A percentile compares a stretch with the other conserved stretches of the same genome.
These are phyloP conservation scores for Pogonocichla stellata DNA, from an alignment of 2,113 vertebrate species.

Conservation along the genomic window DNA sequence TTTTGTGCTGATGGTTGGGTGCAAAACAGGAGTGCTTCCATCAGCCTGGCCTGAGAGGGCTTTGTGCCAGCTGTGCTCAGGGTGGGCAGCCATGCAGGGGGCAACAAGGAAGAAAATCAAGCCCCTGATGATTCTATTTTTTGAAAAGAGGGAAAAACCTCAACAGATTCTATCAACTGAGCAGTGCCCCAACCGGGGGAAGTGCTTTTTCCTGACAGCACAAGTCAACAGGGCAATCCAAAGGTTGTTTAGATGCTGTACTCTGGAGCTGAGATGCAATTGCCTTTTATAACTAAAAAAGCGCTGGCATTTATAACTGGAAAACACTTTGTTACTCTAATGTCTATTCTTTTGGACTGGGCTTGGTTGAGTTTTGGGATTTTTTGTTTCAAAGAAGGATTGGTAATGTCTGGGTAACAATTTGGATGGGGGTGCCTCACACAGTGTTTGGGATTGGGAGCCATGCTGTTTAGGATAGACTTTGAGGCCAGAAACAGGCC, in stretches of 20 bases:
- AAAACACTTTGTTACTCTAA: background rate
- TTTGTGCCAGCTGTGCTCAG: background rate
- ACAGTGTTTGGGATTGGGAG: too few relatives aligned
- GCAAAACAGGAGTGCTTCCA: too few relatives aligned
- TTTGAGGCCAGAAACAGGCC: background rate
- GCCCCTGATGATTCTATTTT: background rate
- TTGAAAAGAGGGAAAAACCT: background rate
- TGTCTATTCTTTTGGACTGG: rapidly evolving
- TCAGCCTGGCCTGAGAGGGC: background rate
- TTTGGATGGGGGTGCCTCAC: background rate
- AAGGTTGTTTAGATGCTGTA: background rate
- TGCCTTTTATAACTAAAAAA: background rate
- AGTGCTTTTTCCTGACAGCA: background rate
- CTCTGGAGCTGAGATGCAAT: background rate
- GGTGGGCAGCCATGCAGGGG: background rate
- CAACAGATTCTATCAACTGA: background rate
- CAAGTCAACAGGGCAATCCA: background rate
- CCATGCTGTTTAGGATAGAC: background rate
- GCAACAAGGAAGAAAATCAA: background rate
- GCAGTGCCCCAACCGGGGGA: background rate
- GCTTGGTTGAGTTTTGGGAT: rapidly evolving
- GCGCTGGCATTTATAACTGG: background rate
- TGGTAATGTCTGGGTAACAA: too few relatives aligned
- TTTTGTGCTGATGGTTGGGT: background rate
- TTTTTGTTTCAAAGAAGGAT: background rate